phyloP scores from a whole-genome alignment of 2,113 vertebrate species.

The Diadophis punctatus region DNA sequence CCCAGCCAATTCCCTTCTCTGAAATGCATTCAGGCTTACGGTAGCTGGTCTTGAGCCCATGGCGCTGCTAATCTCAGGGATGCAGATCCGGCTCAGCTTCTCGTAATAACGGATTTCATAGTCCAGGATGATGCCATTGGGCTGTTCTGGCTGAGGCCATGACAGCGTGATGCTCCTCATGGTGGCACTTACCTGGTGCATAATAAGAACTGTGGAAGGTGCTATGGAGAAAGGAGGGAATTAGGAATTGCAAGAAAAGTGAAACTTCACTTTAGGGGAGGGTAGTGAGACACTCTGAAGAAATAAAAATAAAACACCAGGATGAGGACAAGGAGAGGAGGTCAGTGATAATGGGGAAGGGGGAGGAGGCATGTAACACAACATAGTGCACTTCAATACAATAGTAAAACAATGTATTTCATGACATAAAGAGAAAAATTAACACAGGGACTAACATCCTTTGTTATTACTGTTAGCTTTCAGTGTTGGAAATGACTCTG shows the following conservation, averaged over 20 bases:
- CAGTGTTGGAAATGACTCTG: background rate
- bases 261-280: conserved; percentile 11
- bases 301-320: background rate
- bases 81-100: conserved; percentile 81
- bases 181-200: conserved; percentile 98
- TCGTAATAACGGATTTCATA: conserved; percentile 96
- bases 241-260: background rate
- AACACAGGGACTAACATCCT: background rate
- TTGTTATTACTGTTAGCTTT: background rate
- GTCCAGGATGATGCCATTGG: conserved; percentile 98
- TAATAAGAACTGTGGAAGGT: conserved; percentile 95
- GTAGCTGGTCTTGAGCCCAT: conserved; percentile 39
- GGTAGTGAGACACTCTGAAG: background rate
- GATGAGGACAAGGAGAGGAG: background rate
- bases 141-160: conserved; percentile 97
- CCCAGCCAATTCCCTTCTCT: background rate
- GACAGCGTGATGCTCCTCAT: conserved; percentile 98
- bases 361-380: background rate
- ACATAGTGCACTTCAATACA: background rate
- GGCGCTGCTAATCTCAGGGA: conserved; percentile 42
- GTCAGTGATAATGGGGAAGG: background rate
- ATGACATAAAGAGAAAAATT: background rate
- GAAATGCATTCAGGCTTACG: conserved; percentile 13
- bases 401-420: background rate
- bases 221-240: conserved; percentile 72